Evolutionary conservation across 2,113 vertebrate genomes (phyloP), one percentile per base, ranked within the genome.

Genomic region (Trichomycterus rosablanca): DNA sequence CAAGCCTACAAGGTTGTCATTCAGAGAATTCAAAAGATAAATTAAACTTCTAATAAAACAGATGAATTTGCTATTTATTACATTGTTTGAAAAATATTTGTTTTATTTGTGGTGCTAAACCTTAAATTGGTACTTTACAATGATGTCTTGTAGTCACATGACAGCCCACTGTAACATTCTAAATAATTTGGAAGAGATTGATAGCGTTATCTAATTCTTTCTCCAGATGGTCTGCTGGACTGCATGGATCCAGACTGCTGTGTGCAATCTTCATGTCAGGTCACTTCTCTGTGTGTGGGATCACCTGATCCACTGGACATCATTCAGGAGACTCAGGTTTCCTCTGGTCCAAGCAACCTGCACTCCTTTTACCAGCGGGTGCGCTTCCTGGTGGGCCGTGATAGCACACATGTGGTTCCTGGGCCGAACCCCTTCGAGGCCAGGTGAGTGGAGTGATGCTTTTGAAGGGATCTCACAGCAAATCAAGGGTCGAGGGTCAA

Each of bases 221-320:
- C 64, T 63, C 56, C 85, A 99, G 96, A 99, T 75, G 94, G 93
- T 50, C 77, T 99, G 75, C 84, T 91, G 67, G 96, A 99, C 79
- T 99, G 96, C 84, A 93, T 97, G 95, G 96, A 99, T 79, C 96
- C 96, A 1, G 96, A 99, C 81, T 99, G 96, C 86, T 99, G 96
- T 80, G 82, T 98, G 42, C 95, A 98, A 81, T 83, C 91, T 0
- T 83, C 89, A 32, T 99, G 96, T 76, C 92, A 95, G n/a, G 32
- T 84, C 74, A 97, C 84, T 1, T 68, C 89, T 0, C 86, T 99
- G 63, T 99, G 96, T 76, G 82, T 93, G 79, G 95, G 96, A 37
- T 97, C 95, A 3, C 93, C 95, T 0, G 91, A 98, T 69, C 96
- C 96, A 1, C 79, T 98, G 80, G 92, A 97, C 73, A 93, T 98